Percentiles rank a stretch among this genome's conserved stretches.
These are phyloP conservation scores for Listronotus oregonensis DNA, from an alignment of 1,140 invertebrate genomes.

Conservation along the genomic window DNA sequence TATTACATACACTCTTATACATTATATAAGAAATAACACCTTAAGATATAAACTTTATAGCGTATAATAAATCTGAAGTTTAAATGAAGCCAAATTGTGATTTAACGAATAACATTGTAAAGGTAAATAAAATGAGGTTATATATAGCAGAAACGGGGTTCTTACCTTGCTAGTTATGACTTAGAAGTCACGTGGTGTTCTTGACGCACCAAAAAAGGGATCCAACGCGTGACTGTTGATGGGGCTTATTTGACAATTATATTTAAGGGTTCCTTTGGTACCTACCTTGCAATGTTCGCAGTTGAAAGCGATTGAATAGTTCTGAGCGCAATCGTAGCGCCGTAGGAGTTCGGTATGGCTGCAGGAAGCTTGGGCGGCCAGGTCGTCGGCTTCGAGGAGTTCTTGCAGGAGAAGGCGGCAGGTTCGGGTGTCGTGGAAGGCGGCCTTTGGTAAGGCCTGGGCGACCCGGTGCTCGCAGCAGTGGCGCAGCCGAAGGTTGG, in stretches of 20 bases:
- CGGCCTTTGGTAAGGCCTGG: conserved; percentile 70
- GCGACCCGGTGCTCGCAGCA: conserved; percentile 80
- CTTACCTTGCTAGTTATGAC: background rate
- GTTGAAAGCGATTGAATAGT: conserved; percentile 80
- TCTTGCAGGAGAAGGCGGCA: conserved; percentile 69
- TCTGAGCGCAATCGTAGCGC: conserved; percentile 84
- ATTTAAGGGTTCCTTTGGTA: background rate
- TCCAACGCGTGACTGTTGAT: background rate
- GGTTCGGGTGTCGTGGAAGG: conserved; percentile 65
- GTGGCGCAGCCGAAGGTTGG: conserved; percentile 71
- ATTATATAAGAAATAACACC: too few species aligned
- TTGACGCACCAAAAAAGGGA: background rate
- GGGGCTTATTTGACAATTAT: background rate
- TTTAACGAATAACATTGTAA: too few species aligned
- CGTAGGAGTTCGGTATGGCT: conserved; percentile 77
- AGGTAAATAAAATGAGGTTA: background rate
- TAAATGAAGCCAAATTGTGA: too few species aligned
- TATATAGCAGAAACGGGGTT: background rate
- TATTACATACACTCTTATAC: too few species aligned
- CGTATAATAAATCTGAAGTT: too few species aligned
- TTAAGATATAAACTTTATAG: too few species aligned
- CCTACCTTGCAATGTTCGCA: conserved; percentile 83
- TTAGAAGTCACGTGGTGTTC: conserved; percentile 3
- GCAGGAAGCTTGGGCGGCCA: conserved; percentile 77
- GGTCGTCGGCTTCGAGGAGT: conserved; percentile 71